Base-by-base conservation (phyloP, 2,797 vertebrate species). In the Brachyrhaphis roseni region DNA sequence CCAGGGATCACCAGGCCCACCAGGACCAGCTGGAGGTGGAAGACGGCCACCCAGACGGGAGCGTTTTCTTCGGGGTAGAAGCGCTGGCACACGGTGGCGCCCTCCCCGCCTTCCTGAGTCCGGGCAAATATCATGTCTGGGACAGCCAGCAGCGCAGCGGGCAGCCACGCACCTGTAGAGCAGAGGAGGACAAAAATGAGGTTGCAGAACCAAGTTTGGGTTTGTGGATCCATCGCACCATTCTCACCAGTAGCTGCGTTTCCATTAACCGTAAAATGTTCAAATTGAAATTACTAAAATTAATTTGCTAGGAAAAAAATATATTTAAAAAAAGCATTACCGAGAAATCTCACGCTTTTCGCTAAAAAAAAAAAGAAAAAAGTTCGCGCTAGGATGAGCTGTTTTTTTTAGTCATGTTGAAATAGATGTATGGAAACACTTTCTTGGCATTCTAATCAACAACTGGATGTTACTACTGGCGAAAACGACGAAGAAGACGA, bases 1-100 rank as follows among this genome's bases (percentile, higher is more conserved):
- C 98, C 98, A 0, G 98, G 98, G 79, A 99, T 93, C 86, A 98
- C 90, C 49, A 99, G 97, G 55, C 97, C 98, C 73, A 99, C 97
- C 82, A 98, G 86, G 59, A 99, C 97, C 68, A 98, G 98, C 92
- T 98, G 97, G 76, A 99, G 97, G 66, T 97, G 96, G 91, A 99
- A 99, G 0, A 97, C 92, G 5, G 97, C 96, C 43, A 93, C 75
- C 98, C 98, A 99, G 47, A 93, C 75, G 1, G 89, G 84, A 53
- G 84, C 90, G 0, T 78, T 88, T 20, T 93, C 87, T 0, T 79
- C 89, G 0, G 98, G 97, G 92, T 98, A 99, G 15, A 97, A 93
- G 11, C 97, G 96, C 80, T 98, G 96, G 87, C 98, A 99, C 2
- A 97, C 59, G 1, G 95, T 97, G 75, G 87, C 93, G 11, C 90